Evolutionary conservation across 2,113 vertebrate genomes (phyloP), one percentile per base, ranked within the genome.

Genomic region (Halcyon senegalensis): DNA sequence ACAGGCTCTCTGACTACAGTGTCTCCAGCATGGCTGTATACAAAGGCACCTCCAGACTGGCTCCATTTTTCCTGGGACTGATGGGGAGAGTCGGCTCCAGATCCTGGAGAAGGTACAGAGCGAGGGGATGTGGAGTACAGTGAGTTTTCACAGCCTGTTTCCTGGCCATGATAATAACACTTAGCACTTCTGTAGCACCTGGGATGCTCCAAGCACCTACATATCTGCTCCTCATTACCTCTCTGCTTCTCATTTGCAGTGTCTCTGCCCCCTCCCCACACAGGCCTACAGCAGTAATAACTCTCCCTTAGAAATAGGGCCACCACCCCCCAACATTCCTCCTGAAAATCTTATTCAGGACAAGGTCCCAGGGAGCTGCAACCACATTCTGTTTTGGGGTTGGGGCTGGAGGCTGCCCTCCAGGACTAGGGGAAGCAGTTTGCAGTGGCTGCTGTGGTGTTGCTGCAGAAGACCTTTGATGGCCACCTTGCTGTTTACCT

Each of bases 111-210:
- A 90, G 55, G 20, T 5, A 2, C 10, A 67, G 77, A 48, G 62
- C 1, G 1, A 76, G 21, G 11, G 46, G 59, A 87, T 95, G 66
- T 93, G 58, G 68, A 95, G 66, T 59, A 59, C 3, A 1, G 37
- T 64, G 46, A 27, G 51, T 64, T 93, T 96, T 97, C 84, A 87
- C 93, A 87, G 93, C 74, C 75, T 0, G 44, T 94, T 97, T 96
- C 84, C 95, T 91, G 86, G 62, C 77, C 70, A 35, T 46, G 44
- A 39, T 89, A 96, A 96, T 97, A 92, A 94, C 94, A 94, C 73
- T 96, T 96, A 96, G 82, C 91, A 84, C 91, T 96, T 96, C 90
- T 75, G 58, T 91, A 92, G 51, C 92, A 91, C 96, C 91, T 95
- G 93, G 90, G 76, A 82, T 94, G 76, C 90, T 93, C 89, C 69